Evolutionary conservation across 2,888 invertebrate genomes (phyloP), one percentile per base, ranked within the genome.

Genomic region (Macrosoma leucophasiata): DNA sequence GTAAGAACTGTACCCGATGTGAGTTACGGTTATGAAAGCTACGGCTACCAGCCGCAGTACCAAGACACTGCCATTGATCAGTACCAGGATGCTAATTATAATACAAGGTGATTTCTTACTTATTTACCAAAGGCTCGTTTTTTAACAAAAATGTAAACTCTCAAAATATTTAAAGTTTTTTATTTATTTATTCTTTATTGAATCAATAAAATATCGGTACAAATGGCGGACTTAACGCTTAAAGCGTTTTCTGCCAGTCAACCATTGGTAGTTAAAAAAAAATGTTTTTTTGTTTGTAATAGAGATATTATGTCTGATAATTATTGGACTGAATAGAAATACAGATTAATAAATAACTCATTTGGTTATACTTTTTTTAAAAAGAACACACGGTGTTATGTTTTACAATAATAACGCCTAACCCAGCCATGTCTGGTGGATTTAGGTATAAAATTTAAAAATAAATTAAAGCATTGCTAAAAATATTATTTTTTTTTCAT

Each of bases 51-150:
- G 43, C 44, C 69, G 34, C 68, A 67, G 45, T 73, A 65, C 48
- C 71, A 67, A 58, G 68, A 71, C 50, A 67, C 72, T 61, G 62
- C 65, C 56, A 62, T 52, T 44, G 76, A 73, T 48, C 70, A 64
- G 35, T 77, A 68, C 58, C 77, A 69, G 41, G 77, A 77, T 52
- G 64, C 55, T 59, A 78, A 74, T 67, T 81, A 73, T 62, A 78
- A 59, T 61, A 58, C 73, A 31, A 74, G 70, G 82, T 82, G 52
- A 53, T 5, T 13, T 8, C 23, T 20, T 27, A 3, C 6, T 22
- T 13, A n/a, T 21, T 20, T 29, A 17, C 7, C 7, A 17, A 7
- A 7, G 4, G 17, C 17, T 17, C 4, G 17, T 17, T 17, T 7
- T 17, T 17, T 17, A 7, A 5, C 7, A 5, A 5, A 5, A 17